Evolutionary conservation across 2,113 vertebrate genomes (phyloP).

Genomic region (Triplophysa tibetana): DNA sequence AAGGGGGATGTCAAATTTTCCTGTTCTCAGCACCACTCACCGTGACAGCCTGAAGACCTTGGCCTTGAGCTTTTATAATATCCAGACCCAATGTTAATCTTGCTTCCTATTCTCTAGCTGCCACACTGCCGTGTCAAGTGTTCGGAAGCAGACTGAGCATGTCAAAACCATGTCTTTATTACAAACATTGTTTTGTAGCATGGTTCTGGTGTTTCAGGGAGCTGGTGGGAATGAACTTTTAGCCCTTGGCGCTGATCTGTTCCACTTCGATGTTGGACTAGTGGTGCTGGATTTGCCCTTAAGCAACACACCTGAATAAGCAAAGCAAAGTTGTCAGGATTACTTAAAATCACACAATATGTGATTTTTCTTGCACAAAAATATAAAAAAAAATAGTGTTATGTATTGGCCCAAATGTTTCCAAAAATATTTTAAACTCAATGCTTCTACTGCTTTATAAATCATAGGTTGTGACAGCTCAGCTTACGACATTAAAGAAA

Average conservation of each 20-base stretch:
- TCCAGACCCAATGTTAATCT: constrained; percentile 43
- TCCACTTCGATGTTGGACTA: neutral
- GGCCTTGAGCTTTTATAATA: constrained; percentile 43
- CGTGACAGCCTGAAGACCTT: constrained; percentile 45
- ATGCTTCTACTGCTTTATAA: no score
- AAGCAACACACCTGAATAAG: neutral
- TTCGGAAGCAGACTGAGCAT: constrained; percentile 5
- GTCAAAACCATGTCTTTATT: constrained; percentile 43
- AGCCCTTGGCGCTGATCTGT: neutral
- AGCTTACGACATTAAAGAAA: no score
- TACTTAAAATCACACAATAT: no score
- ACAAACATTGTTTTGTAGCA: neutral
- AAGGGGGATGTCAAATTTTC: constrained; percentile 43
- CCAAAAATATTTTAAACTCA: no score
- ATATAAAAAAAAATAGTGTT: no score
- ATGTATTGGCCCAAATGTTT: no score
- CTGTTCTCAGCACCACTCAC: constrained; percentile 39
- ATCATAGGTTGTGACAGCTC: no score
- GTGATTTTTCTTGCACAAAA: no score
- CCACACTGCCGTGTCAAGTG: constrained; percentile 21
- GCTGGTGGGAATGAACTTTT: neutral
- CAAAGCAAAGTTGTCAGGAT: no score
- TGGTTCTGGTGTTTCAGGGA: constrained; percentile 8
- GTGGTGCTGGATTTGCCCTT: no score
- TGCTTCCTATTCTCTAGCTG: neutral